Evolutionary conservation across 2,797 vertebrate species (phyloP).

Genomic region (Spinibarbus caldwelli): DNA sequence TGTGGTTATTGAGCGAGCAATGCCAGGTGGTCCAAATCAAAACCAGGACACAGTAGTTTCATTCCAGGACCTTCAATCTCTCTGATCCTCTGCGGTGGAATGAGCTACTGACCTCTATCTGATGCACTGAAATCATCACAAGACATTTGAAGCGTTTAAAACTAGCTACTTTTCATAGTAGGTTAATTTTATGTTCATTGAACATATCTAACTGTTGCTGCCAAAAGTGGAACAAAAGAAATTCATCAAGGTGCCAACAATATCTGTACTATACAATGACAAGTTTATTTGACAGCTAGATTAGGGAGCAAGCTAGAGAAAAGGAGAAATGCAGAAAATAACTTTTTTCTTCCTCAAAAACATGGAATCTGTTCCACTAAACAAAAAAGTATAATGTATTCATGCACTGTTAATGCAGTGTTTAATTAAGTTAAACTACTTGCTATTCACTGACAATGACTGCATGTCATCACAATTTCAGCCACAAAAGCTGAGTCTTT

Average conservation of each 20-base stretch:
- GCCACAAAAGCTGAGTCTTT: background rate
- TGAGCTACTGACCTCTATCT: background rate
- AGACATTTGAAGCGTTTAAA: background rate
- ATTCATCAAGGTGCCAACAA: too few relatives aligned
- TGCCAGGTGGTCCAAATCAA: background rate
- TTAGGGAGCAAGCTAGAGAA: too few relatives aligned
- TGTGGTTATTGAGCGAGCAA: background rate
- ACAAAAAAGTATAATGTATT: background rate
- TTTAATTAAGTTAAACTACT: background rate
- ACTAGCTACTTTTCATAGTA: background rate
- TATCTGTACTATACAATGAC: too few relatives aligned
- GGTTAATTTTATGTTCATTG: background rate
- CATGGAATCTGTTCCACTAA: background rate
- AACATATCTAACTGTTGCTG: background rate
- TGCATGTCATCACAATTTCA: background rate
- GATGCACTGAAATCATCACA: background rate
- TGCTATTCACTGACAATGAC: background rate
- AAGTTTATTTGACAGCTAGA: too few relatives aligned
- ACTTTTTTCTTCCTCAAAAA: background rate
- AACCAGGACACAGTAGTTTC: background rate
- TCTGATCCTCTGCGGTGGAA: background rate
- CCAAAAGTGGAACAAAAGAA: too few relatives aligned
- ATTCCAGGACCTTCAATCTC: background rate
- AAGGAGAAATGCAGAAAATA: too few relatives aligned
- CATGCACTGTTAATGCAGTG: background rate